These are phyloP conservation scores for Eptesicus fuscus DNA, from an alignment of 2,113 vertebrate species.

Conservation along the genomic window DNA sequence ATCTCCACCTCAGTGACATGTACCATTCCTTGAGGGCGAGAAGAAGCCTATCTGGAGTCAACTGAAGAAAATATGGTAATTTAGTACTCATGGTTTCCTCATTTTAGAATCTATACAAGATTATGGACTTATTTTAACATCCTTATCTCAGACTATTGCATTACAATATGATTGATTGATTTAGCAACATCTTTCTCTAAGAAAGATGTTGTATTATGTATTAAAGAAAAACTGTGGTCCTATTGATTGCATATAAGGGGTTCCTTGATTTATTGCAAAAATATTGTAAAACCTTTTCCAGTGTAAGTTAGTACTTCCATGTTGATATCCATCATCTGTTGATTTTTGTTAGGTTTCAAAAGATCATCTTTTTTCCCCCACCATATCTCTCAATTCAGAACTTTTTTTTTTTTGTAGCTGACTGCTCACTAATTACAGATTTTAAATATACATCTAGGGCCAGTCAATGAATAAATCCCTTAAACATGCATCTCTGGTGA, in stretches of 20 bases:
- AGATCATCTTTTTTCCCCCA: neutral
- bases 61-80: neutral
- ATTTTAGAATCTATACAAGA: neutral
- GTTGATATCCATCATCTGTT: neutral
- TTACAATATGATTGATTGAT: neutral
- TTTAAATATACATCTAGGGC: neutral
- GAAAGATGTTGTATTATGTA: no score
- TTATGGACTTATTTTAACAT: neutral
- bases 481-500: neutral
- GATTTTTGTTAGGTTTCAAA: conserved; percentile 21
- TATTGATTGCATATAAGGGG: neutral
- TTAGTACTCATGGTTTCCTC: neutral
- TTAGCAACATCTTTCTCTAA: neutral
- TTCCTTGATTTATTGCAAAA: neutral
- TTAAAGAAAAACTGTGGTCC: neutral
- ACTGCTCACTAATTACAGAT: neutral
- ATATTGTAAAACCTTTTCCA: neutral
- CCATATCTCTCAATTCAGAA: neutral
- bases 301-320: neutral
- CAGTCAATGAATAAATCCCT: neutral
- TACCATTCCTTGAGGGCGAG: neutral
- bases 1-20: neutral
- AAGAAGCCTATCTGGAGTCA: neutral
- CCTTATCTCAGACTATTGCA: neutral
- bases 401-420: neutral